phyloP scores from a whole-genome alignment of 2,113 vertebrate genomes.

The Bos taurus region DNA sequence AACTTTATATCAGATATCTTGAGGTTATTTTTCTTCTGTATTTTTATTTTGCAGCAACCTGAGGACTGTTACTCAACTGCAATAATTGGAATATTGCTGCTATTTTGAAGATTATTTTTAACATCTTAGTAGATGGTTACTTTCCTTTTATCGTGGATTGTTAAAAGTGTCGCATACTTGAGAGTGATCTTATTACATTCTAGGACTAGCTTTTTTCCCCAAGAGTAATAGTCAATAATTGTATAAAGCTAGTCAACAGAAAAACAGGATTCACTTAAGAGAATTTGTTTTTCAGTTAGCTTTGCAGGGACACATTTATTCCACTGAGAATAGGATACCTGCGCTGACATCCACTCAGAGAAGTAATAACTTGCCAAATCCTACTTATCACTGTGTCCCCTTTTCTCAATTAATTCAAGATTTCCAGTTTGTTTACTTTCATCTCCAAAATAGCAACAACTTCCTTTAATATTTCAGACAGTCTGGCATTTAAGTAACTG shows the following conservation, averaged over 20 bases:
- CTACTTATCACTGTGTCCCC: slow-evolving; percentile 37
- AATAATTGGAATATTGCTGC: not conserved
- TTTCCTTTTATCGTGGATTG: slow-evolving; percentile 4
- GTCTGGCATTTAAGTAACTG: slow-evolving; percentile 57
- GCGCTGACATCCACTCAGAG: slow-evolving; percentile 24
- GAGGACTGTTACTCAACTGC: not conserved
- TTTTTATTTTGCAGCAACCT: slow-evolving; percentile 29
- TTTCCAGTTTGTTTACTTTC: slow-evolving; percentile 69
- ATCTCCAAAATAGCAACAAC: slow-evolving; percentile 72
- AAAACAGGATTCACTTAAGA: slow-evolving; percentile 55
- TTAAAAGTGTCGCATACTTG: not conserved
- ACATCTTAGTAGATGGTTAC: slow-evolving; percentile 15
- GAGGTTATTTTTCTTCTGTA: not conserved
- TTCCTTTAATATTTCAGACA: slow-evolving; percentile 62
- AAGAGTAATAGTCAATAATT: slow-evolving; percentile 61
- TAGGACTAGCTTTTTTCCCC: not conserved
- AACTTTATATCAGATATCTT: not conserved
- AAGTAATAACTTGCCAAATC: slow-evolving; percentile 62
- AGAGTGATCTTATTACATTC: slow-evolving; percentile 24
- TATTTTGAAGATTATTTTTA: not conserved
- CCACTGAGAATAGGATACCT: slow-evolving; percentile 14
- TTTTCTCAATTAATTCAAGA: slow-evolving; percentile 62
- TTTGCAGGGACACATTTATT: not conserved
- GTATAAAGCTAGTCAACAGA: slow-evolving; percentile 53
- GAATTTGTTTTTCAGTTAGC: slow-evolving; percentile 48